These are phyloP conservation scores for Drosophila colorata DNA, from an alignment of 2,888 invertebrate genomes.

Conservation along the genomic window DNA sequence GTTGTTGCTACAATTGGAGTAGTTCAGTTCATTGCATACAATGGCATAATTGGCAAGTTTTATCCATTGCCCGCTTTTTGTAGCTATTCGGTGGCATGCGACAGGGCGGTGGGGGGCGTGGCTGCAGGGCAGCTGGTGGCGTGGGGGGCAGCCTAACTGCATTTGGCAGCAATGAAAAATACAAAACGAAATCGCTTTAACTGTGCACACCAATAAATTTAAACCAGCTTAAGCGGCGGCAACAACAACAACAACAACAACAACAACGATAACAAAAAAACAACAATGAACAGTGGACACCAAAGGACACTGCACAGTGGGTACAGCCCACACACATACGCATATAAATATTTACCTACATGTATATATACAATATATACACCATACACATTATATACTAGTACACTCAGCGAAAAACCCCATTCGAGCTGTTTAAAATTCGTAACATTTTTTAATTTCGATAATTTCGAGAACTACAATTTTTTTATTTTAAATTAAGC, in stretches of 20 bases:
- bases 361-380: neutral
- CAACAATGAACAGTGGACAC: slow-evolving; percentile 22
- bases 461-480: no score
- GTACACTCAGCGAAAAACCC: neutral
- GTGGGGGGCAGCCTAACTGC: slow-evolving; percentile 18
- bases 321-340: neutral
- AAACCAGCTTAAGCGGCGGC: slow-evolving; percentile 75
- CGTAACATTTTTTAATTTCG: no score
- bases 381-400: neutral
- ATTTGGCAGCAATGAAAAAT: slow-evolving; percentile 54
- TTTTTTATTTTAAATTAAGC: no score
- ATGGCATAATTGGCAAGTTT: slow-evolving; percentile 79
- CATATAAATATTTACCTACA: neutral
- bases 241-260: slow-evolving; percentile 35
- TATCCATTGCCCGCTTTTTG: slow-evolving; percentile 54
- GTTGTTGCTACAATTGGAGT: slow-evolving; percentile 45
- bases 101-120: neutral
- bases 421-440: no score
- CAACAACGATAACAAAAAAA: slow-evolving; percentile 39
- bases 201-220: slow-evolving; percentile 80
- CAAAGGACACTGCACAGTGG: slow-evolving; percentile 4
- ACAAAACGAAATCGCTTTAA: slow-evolving; percentile 71
- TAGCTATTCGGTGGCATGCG: slow-evolving; percentile 1
- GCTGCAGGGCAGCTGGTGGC: neutral
- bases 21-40: slow-evolving; percentile 77